Evolutionary conservation across 1,140 invertebrate species (phyloP).

Genomic region (Lasioglossum albipes): DNA sequence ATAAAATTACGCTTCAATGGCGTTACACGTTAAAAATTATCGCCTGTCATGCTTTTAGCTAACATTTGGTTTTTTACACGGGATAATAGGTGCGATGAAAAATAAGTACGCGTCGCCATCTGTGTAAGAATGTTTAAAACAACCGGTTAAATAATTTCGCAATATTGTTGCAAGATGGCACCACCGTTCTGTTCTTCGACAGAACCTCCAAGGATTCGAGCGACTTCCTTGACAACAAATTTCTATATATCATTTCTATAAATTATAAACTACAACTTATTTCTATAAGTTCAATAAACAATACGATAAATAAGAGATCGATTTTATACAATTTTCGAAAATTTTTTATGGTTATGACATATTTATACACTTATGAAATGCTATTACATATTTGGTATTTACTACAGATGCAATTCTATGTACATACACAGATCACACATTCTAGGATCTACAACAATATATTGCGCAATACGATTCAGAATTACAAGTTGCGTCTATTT

Average conservation of each 20-base stretch:
- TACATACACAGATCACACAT: not conserved
- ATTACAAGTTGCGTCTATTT: not conserved
- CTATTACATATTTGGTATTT: too few species aligned
- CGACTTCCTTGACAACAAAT: too few species aligned
- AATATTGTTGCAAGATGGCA: not conserved
- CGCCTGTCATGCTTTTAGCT: not conserved
- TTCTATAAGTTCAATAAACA: too few species aligned
- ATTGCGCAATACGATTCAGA: conserved; percentile 7
- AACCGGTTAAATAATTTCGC: not conserved
- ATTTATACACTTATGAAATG: too few species aligned
- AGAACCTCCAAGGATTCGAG: too few species aligned
- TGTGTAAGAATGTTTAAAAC: not conserved
- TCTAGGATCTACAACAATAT: not conserved
- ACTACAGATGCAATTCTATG: not conserved
- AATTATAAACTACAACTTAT: too few species aligned
- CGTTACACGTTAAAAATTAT: not conserved
- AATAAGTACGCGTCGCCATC: not conserved
- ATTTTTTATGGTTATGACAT: too few species aligned
- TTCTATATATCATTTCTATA: too few species aligned
- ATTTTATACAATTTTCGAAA: too few species aligned
- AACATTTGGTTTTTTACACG: not conserved
- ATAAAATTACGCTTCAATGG: too few species aligned
- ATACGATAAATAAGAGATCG: too few species aligned
- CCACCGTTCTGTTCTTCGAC: too few species aligned
- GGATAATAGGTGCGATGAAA: not conserved